Evolutionary conservation across 2,113 vertebrate species (phyloP), one percentile per base, ranked within the genome.

Genomic region (mouse (Mus musculus)): DNA sequence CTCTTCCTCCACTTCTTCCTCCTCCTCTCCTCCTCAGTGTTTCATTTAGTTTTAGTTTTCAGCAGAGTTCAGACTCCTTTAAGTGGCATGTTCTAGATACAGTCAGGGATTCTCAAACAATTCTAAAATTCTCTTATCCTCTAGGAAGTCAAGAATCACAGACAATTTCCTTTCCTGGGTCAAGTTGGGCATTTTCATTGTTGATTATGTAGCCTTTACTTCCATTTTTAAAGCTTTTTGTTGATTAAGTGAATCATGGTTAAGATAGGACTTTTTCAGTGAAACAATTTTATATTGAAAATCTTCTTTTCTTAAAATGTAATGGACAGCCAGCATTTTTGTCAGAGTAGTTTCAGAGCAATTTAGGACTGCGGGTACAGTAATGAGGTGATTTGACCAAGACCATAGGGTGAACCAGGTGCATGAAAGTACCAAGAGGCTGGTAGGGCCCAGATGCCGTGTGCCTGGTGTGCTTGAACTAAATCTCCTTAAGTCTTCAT

Each of bases 211-310:
- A 61, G 39, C 65, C 86, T 95, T 95, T 91, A 59, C 24, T 96
- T 86, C 33, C 86, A 91, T 61, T 94, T 78, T 88, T 71, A 77
- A 93, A 85, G 76, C 36, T 78, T 71, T 26, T 26, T 96, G 63
- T 73, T 73, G 42, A 22, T 82, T 93, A 71, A 77, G 89, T 88
- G 80, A 93, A 67, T 71, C 22, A 19, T 14, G 46, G 30, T 84
- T 93, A 87, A 91, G 42, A 80, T 36, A 49, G 88, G 30, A 22
- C 33, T 36, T 78, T 94, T 92, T 90, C 30, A 56, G 3, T 69
- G 26, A 84, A 73, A 24, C 39, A 71, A 56, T 93, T 95, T 93
- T 82, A 88, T 61, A 42, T 22, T 26, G n/a, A 78, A 71, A 87
- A 84, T 49, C 26, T 36, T 22, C 26, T 87, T 95, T 90, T 69